Evolutionary conservation across 2,113 vertebrate species (phyloP), one percentile per base, ranked within the genome.

Genomic region (Silurus meridionalis): DNA sequence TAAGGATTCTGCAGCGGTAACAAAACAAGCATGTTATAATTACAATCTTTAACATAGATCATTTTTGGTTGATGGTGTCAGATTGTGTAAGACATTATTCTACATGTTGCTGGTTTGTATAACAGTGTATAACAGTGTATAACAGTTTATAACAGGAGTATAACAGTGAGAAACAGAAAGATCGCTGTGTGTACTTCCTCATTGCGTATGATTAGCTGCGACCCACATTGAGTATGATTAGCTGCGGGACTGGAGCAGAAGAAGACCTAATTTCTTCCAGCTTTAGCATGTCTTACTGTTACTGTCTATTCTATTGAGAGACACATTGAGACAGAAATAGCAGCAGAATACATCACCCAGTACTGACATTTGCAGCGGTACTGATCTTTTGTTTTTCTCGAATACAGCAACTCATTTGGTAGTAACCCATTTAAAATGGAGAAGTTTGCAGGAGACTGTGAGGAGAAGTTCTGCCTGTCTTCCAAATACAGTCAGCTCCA

Each of bases 221-320:
- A 89, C 92, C 91, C 89, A 89, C 86, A 89, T 92, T 84, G 66
- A 9, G 57, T 88, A 69, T 90, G 88, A 93, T 93, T 88, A 88
- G 89, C 89, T 92, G 86, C 87, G 88, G 88, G 89, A 90, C 91
- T 86, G 89, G 85, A 69, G 55, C 72, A 66, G 48, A n/a, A 79
- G 67, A 37, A 83, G 90, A 86, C 85, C 86, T 74, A 71, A 15
- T 88, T 87, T 89, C 85, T 21, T 46, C 77, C 10, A 71, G 72
- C 87, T 46, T 61, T 60, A 58, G 83, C 67, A 85, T 28, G 60
- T 37, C 61, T 85, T 75, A 66, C 71, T 77, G 69, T n/a, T 48
- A 57, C 83, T 71, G 55, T 80, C 77, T 87, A 85, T 78, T 87
- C 79, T 74, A 81, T 7, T 9, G 78, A 80, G 79, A 81, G 83